Evolutionary conservation across 2,888 invertebrate genomes (phyloP), one percentile per base, ranked within the genome.

Genomic region (Spodoptera picta): DNA sequence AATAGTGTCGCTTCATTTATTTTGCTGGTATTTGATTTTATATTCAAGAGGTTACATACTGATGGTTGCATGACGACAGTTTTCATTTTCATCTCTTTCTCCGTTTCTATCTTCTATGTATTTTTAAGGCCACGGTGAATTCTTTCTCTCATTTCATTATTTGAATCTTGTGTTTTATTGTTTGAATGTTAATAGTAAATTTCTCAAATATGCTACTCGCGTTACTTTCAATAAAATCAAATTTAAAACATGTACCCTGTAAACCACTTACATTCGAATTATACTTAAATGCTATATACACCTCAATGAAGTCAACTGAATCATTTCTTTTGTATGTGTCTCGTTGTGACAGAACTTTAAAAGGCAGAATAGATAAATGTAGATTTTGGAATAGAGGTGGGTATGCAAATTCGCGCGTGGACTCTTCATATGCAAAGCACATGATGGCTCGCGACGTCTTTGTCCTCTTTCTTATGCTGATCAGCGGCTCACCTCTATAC

Each of bases 371-470:
- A 89, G 91, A 91, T 88, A 89, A 81, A 85, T 83, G 83, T 86
- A 86, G 82, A 86, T 89, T 87, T 90, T 82, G 85, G 90, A 88
- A 84, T 87, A 85, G 83, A 86, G 86, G 86, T 84, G 86, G 78
- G 83, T 92, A 94, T 93, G 92, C 85, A 90, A 93, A 94, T 92
- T 81, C 85, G 87, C 93, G 89, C 92, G 93, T 93, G 94, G 91
- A 91, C 91, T 90, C 89, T 93, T 92, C 91, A 89, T 92, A 93
- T 93, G 93, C 89, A 90, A 92, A 93, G 83, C 82, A 77, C 80
- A 83, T 87, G 85, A 88, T 89, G 86, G 84, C 85, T 87, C 85
- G 87, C 86, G 87, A 83, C 85, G 81, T 81, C 84, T 86, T 85
- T 84, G 81, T 85, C 72, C 81, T 83, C 86, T 87, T 90, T 90